These are phyloP conservation scores for Zoanthus gigantus DNA, from an alignment of 92 coral and sea anemone species.

Conservation along the genomic window DNA sequence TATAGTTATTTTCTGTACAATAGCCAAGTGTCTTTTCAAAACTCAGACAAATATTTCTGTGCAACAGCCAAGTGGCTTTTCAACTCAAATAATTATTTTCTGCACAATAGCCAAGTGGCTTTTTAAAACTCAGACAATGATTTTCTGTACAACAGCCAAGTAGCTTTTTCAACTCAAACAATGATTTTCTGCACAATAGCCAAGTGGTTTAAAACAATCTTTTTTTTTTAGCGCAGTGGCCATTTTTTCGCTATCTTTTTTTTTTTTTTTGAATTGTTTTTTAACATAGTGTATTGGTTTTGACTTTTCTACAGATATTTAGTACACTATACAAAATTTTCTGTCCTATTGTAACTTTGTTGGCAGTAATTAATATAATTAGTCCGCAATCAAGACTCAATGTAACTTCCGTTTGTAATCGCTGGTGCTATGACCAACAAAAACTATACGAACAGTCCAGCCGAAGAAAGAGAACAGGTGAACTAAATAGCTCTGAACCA, in stretches of 20 bases:
- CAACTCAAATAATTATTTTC: too few species aligned
- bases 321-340: background rate
- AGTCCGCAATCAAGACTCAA: background rate
- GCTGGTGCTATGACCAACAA: slow-evolving; percentile 11
- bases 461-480: slow-evolving; percentile 11
- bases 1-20: too few species aligned
- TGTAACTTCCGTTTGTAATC: background rate
- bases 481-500: background rate
- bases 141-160: background rate
- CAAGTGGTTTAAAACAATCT: too few species aligned
- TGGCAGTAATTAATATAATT: background rate
- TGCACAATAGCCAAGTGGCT: background rate
- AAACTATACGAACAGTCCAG: background rate
- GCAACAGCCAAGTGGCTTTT: too few species aligned
- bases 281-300: background rate
- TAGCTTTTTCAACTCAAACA: too few species aligned
- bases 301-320: slow-evolving; percentile 2
- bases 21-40: background rate
- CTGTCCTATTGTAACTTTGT: background rate
- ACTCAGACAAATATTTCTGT: background rate
- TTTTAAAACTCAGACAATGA: background rate
- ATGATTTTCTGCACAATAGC: too few species aligned
- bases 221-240: too few species aligned
- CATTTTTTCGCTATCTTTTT: too few species aligned
- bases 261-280: background rate